A percentile compares a stretch with the other conserved stretches of the same genome.
Conservation (phyloP, 2,888 invertebrate species). For the Hypselothyrea guttata region DNA sequence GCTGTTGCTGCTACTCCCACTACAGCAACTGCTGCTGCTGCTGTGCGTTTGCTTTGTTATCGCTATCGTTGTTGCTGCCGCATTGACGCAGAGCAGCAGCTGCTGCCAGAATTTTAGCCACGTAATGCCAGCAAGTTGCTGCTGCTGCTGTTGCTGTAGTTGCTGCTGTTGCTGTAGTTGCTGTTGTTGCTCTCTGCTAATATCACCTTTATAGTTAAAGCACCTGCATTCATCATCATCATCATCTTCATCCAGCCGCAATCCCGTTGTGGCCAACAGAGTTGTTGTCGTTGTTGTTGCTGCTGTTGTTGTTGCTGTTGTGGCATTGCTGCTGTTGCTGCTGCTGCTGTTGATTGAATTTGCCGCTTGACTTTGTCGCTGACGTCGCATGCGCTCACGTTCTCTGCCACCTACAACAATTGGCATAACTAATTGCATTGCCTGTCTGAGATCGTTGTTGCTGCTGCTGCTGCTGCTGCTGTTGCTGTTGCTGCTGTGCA, state of each 20-base stretch:
- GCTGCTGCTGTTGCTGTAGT: conserved; percentile 28
- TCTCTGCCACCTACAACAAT: conserved; percentile 59
- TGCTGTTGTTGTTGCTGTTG: conserved; percentile 19
- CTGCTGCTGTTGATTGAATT: conserved; percentile 55
- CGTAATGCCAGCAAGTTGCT: conserved; percentile 69
- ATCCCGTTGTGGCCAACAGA: conserved; percentile 48
- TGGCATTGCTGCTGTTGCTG: conserved; percentile 13
- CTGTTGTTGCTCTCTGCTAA: conserved; percentile 65
- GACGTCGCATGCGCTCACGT: conserved; percentile 64
- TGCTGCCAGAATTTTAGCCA: conserved; percentile 71
- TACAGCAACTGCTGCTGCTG: conserved; percentile 13
- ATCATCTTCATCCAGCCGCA: conserved; percentile 39
- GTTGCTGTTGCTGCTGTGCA: conserved; percentile 36
- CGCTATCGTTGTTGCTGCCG: conserved; percentile 45
- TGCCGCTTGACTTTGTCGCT: conserved; percentile 63
- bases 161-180: conserved; percentile 23
- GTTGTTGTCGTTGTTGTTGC: conserved; percentile 69
- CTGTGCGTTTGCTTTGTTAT: conserved; percentile 22
- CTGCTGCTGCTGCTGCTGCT: conserved; percentile 18
- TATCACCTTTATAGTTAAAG: conserved; percentile 80
- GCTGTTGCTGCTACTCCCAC: conserved; percentile 14
- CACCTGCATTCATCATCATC: conserved; percentile 77
- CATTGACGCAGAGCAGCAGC: conserved; percentile 43
- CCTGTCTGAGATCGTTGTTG: conserved; percentile 60
- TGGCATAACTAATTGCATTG: conserved; percentile 77